Conservation (phyloP, 2,888 invertebrate species). For the Catotricha subobsoleta region DNA sequence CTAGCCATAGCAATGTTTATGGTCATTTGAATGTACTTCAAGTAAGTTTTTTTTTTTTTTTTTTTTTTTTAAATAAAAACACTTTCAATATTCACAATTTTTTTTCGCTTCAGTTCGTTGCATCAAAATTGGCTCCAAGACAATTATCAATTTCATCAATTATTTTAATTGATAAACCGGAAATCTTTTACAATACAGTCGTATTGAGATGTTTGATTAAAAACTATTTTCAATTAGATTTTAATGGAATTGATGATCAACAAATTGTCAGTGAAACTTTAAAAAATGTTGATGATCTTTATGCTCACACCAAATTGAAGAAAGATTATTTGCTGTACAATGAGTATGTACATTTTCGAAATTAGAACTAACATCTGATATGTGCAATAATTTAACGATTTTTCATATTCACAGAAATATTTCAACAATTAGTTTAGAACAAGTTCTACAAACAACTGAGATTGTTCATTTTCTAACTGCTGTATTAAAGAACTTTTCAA, state of each 20-base stretch:
- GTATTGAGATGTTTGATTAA: constrained; percentile 16
- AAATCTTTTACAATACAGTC: background rate
- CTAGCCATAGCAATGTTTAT: too few relatives aligned
- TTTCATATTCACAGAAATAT: background rate
- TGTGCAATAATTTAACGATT: background rate
- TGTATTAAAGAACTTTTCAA: constrained; percentile 20
- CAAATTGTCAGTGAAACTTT: constrained; percentile 19
- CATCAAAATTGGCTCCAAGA: constrained; percentile 18
- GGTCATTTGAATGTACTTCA: too few relatives aligned
- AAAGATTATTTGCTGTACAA: constrained; percentile 31
- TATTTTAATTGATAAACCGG: background rate
- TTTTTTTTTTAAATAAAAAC: background rate
- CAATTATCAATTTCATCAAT: background rate
- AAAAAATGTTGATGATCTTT: constrained; percentile 23
- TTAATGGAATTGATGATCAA: constrained; percentile 21
- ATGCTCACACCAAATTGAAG: constrained; percentile 23
- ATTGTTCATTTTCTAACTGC: constrained; percentile 20
- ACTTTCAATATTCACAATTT: constrained; percentile 3
- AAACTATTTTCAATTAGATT: constrained; percentile 20
- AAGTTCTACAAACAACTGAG: constrained; percentile 15
- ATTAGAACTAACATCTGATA: background rate
- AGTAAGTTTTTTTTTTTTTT: constrained; percentile 19
- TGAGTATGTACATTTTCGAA: constrained; percentile 25
- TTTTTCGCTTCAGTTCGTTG: constrained; percentile 16
- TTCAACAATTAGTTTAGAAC: background rate